phyloP scores from a whole-genome alignment of 2,797 vertebrate species.

The Enteromius unitaeniatus region DNA sequence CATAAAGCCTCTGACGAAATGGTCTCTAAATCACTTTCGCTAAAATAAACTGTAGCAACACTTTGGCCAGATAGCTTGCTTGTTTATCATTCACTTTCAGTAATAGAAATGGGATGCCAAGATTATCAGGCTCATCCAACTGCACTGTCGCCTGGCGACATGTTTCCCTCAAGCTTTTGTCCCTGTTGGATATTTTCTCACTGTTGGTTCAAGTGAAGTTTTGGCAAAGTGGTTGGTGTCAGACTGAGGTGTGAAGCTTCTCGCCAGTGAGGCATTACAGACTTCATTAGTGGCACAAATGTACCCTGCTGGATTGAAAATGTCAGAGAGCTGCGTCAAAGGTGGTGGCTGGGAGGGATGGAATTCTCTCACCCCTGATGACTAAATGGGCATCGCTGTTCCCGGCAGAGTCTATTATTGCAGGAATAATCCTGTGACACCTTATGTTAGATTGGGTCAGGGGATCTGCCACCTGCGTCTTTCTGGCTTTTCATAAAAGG shows the following conservation, averaged over 20 bases:
- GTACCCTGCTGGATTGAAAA: slow-evolving; percentile 50
- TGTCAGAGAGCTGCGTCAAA: slow-evolving; percentile 57
- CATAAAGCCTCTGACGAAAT: neutral
- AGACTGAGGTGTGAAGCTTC: slow-evolving; percentile 59
- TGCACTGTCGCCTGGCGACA: slow-evolving; percentile 45
- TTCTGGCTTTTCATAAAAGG: slow-evolving; percentile 11
- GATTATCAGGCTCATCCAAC: slow-evolving; percentile 44
- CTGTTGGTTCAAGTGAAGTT: slow-evolving; percentile 54
- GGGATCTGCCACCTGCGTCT: neutral
- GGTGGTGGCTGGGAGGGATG: slow-evolving; percentile 35
- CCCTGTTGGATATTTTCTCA: slow-evolving; percentile 50
- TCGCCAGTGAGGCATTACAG: slow-evolving; percentile 48
- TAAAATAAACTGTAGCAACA: slow-evolving; percentile 21
- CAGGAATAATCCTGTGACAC: slow-evolving; percentile 36
- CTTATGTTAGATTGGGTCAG: slow-evolving; percentile 27
- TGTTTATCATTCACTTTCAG: slow-evolving; percentile 42
- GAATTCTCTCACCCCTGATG: slow-evolving; percentile 50
- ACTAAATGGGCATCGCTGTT: slow-evolving; percentile 45
- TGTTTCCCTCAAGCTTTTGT: slow-evolving; percentile 64
- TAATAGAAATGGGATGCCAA: slow-evolving; percentile 41
- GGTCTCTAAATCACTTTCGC: slow-evolving; percentile 16
- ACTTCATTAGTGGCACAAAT: slow-evolving; percentile 57
- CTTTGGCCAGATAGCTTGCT: slow-evolving; percentile 20
- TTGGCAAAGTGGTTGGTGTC: slow-evolving; percentile 55
- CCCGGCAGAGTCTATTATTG: slow-evolving; percentile 41